Evolutionary conservation across 2,888 invertebrate genomes (phyloP).

Genomic region (Allolobophora icterica): DNA sequence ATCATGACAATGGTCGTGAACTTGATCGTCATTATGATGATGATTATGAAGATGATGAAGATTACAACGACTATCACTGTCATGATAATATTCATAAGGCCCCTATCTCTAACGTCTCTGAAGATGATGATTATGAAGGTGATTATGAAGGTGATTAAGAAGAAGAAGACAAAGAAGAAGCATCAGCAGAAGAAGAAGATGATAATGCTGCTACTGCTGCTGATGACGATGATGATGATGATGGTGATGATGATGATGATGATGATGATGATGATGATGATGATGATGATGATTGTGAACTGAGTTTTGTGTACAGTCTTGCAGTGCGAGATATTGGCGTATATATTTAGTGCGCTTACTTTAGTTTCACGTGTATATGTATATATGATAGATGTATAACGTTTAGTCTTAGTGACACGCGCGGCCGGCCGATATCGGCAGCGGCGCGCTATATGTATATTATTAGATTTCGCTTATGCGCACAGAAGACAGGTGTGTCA

Average conservation of each 20-base stretch:
- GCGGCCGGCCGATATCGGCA: too few species aligned
- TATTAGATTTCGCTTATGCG: too few species aligned
- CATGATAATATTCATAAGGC: conserved; percentile 22
- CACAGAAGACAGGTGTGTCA: too few species aligned
- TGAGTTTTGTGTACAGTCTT: too few species aligned
- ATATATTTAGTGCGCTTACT: too few species aligned
- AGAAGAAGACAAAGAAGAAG: conserved; percentile 12
- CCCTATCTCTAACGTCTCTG: too few species aligned
- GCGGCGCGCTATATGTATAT: too few species aligned
- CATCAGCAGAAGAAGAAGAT: too few species aligned
- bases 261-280: conserved; percentile 28
- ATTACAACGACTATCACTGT: conserved; percentile 32
- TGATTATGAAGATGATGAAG: conserved; percentile 29
- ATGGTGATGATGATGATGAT: conserved; percentile 26
- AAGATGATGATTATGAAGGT: not conserved
- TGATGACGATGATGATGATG: conserved; percentile 30
- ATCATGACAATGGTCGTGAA: conserved; percentile 18
- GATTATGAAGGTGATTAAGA: not conserved
- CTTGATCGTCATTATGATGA: conserved; percentile 24
- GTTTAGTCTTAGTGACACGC: too few species aligned
- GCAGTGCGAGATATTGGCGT: too few species aligned
- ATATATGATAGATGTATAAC: too few species aligned
- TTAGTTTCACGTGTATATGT: too few species aligned
- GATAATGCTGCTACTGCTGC: not conserved
- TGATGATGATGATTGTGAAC: conserved; percentile 19